phyloP scores from a whole-genome alignment of 2,113 vertebrate genomes.

The Pungitius pungitius region DNA sequence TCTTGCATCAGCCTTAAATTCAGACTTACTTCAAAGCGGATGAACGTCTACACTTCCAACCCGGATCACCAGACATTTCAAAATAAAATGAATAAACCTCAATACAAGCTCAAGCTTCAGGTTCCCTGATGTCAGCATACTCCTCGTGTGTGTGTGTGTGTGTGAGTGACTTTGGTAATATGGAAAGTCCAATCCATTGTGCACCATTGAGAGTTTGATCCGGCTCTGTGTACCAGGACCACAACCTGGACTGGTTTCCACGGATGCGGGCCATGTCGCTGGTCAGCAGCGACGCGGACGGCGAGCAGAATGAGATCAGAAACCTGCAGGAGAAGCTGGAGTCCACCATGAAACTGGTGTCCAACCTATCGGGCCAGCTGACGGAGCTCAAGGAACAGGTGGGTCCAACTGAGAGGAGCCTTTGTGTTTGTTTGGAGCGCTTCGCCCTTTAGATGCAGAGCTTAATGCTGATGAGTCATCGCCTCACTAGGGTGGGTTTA shows the following conservation, averaged over 20 bases:
- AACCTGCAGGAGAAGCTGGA: conserved; percentile 97
- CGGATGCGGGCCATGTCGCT: conserved; percentile 98
- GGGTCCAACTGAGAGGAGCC: too few species aligned
- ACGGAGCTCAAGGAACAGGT: conserved; percentile 98
- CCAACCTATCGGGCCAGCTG: conserved; percentile 94
- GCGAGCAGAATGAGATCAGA: conserved; percentile 97
- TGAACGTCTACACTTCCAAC: not conserved
- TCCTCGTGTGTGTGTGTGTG: too few species aligned
- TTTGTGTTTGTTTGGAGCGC: too few species aligned
- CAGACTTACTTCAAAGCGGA: not conserved
- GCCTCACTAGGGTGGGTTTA: conserved; percentile 31
- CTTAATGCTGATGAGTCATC: conserved; percentile 72
- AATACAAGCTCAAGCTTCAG: too few species aligned
- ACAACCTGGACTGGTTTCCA: conserved; percentile 98
- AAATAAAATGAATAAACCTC: too few species aligned
- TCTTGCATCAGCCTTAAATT: too few species aligned
- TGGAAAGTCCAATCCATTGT: too few species aligned
- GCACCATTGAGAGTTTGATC: too few species aligned
- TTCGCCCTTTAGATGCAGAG: conserved; percentile 47
- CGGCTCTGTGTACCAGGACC: conserved; percentile 82
- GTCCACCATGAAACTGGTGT: conserved; percentile 96
- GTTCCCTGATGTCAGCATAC: too few species aligned
- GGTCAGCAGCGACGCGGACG: conserved; percentile 96
- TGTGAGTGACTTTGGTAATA: too few species aligned
- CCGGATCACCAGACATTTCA: not conserved